These are phyloP conservation scores for Syngnathus scovelli DNA, from an alignment of 2,113 vertebrate species.

Conservation along the genomic window DNA sequence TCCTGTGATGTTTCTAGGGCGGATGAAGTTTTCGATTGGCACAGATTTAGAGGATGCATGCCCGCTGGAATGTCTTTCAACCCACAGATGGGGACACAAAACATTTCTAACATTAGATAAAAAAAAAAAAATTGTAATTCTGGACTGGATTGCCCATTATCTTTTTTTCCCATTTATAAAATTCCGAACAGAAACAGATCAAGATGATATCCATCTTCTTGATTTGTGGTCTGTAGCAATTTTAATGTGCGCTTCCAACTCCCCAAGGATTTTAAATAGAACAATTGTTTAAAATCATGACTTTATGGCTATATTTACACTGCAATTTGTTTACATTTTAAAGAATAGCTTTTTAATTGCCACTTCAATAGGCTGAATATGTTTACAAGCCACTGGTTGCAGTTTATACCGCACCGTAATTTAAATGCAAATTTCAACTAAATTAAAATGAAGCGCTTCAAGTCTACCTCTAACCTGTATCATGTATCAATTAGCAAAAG, in stretches of 20 bases:
- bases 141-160: neutral
- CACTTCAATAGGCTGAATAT: neutral
- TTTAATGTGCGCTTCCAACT: neutral
- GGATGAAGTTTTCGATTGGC: constrained; percentile 22
- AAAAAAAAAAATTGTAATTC: neutral
- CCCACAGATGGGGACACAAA: constrained; percentile 1
- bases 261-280: no score
- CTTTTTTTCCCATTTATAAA: neutral
- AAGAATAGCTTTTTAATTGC: neutral
- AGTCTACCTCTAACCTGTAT: neutral
- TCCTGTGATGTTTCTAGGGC: constrained; percentile 19
- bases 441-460: constrained; percentile 3
- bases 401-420: neutral
- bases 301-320: neutral
- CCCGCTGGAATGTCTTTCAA: neutral
- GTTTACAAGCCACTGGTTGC: neutral
- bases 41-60: constrained; percentile 17
- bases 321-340: neutral
- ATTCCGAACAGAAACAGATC: neutral
- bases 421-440: neutral
- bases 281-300: neutral
- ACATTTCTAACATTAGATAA: neutral
- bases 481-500: neutral
- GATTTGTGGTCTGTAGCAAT: neutral
- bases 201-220: neutral